Conservation (phyloP, 2,888 invertebrate species). For the Hydraecia micacea region DNA sequence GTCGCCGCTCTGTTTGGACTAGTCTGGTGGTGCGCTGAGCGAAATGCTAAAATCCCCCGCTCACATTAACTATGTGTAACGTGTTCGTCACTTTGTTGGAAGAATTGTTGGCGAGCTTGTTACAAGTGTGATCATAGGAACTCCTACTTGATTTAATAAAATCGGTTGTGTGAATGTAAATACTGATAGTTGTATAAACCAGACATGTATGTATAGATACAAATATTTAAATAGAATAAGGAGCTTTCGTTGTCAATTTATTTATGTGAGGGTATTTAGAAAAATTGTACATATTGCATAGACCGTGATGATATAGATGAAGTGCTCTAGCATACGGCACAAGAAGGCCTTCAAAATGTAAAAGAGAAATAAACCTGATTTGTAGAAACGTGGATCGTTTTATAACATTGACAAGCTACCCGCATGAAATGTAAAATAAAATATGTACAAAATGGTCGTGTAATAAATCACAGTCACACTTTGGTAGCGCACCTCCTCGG, state of each 20-base stretch:
- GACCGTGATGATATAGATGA: slow-evolving; percentile 60
- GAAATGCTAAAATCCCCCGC: neutral
- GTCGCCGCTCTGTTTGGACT: neutral
- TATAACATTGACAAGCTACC: slow-evolving; percentile 58
- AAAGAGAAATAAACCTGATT: slow-evolving; percentile 5
- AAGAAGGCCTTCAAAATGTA: neutral
- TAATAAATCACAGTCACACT: slow-evolving; percentile 58
- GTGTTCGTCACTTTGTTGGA: neutral
- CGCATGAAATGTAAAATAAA: slow-evolving; percentile 53
- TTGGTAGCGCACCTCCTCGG: slow-evolving; percentile 31
- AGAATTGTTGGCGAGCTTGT: neutral
- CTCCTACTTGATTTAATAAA: slow-evolving; percentile 76
- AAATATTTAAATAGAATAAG: slow-evolving; percentile 68
- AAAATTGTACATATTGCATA: slow-evolving; percentile 74
- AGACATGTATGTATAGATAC: slow-evolving; percentile 73
- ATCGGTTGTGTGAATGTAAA: slow-evolving; percentile 87
- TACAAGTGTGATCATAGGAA: slow-evolving; percentile 67
- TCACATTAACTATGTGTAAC: neutral
- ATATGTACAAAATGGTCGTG: slow-evolving; percentile 55
- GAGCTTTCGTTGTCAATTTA: slow-evolving; percentile 81
- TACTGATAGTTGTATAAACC: slow-evolving; percentile 75
- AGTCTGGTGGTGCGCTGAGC: neutral
- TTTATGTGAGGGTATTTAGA: slow-evolving; percentile 76
- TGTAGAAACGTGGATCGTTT: slow-evolving; percentile 25
- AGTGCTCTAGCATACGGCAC: slow-evolving; percentile 62